Conservation (phyloP, 2,113 vertebrate genomes). For the Miniopterus natalensis region DNA sequence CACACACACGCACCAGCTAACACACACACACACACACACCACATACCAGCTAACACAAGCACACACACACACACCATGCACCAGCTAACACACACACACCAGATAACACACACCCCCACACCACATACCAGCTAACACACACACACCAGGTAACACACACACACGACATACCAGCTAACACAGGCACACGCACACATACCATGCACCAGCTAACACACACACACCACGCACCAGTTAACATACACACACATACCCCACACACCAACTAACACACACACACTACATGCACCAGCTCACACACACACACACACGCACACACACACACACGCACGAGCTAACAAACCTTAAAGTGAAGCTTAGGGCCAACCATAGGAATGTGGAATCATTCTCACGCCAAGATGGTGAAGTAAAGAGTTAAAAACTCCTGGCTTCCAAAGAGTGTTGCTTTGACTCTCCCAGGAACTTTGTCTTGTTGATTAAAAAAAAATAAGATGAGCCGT, state of each 20-base stretch:
- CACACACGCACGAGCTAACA: neutral
- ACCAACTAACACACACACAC: neutral
- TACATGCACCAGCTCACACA: neutral
- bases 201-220: too few species aligned
- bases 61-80: neutral
- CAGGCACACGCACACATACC: neutral
- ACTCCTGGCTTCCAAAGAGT: neutral
- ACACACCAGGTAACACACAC: neutral
- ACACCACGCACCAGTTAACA: too few species aligned
- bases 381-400: neutral
- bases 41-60: neutral
- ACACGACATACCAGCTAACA: neutral
- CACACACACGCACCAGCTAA: too few species aligned
- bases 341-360: neutral
- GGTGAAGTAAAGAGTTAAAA: slow-evolving; percentile 34
- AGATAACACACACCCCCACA: neutral
- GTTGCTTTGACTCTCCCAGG: slow-evolving; percentile 11
- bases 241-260: too few species aligned
- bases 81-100: too few species aligned
- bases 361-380: neutral
- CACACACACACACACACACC: neutral
- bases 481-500: slow-evolving; percentile 56
- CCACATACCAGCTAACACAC: too few species aligned
- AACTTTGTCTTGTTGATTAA: slow-evolving; percentile 65
- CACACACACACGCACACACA: neutral